Percentiles rank a stretch among this genome's conserved stretches.
phyloP scores from a whole-genome alignment of 2,113 vertebrate genomes.

The Pluvialis apricaria region DNA sequence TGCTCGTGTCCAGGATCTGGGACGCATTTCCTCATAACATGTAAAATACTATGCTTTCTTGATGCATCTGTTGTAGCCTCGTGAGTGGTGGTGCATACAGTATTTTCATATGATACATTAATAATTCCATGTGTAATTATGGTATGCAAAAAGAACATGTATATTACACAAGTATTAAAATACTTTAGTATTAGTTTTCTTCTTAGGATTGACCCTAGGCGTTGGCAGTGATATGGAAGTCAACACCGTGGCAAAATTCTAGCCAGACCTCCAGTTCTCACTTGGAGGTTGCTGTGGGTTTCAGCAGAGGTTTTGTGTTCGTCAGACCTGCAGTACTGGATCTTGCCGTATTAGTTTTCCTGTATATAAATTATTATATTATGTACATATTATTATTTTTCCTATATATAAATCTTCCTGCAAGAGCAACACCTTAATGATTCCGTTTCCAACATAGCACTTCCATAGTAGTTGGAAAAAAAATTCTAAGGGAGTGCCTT shows the following conservation, averaged over 20 bases:
- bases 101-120: not conserved
- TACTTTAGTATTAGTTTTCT: not conserved
- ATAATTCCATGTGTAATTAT: not conserved
- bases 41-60: not conserved
- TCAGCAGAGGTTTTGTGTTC: not conserved
- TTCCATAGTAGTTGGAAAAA: not conserved
- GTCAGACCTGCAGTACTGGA: not conserved
- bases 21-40: not conserved
- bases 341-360: not conserved
- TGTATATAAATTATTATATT: too few relatives aligned
- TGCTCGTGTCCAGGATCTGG: not conserved
- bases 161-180: not conserved
- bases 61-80: not conserved
- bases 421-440: not conserved
- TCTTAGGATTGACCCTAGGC: not conserved
- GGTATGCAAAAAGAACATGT: not conserved
- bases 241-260: not conserved
- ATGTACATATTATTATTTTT: too few relatives aligned
- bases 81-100: not conserved
- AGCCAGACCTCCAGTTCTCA: not conserved
- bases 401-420: not conserved
- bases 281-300: not conserved
- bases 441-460: not conserved
- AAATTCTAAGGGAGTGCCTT: not conserved
- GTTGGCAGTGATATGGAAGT: not conserved